Conservation (phyloP, 1,140 invertebrate genomes). For the Lordiphosa stackelbergi region DNA sequence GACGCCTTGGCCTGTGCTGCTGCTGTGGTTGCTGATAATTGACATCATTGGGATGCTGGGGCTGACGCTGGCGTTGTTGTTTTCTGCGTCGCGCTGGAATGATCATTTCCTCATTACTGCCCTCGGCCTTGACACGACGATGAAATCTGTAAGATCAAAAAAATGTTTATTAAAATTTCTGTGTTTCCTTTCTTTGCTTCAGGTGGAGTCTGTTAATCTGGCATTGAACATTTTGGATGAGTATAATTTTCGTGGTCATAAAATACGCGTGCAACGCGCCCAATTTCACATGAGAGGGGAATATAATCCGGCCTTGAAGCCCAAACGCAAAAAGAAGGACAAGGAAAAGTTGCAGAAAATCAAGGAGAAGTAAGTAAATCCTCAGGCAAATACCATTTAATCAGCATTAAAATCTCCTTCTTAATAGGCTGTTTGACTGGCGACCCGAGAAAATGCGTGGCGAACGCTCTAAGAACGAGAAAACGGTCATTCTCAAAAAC, state of each 20-base stretch:
- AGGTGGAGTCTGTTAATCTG: slow-evolving; percentile 95
- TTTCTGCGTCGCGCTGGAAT: slow-evolving; percentile 47
- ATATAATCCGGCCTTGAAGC: slow-evolving; percentile 96
- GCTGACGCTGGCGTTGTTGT: slow-evolving; percentile 23
- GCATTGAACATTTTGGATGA: slow-evolving; percentile 96
- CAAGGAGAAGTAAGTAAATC: slow-evolving; percentile 87
- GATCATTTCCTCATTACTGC: slow-evolving; percentile 64
- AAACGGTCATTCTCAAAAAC: slow-evolving; percentile 95
- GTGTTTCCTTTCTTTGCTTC: slow-evolving; percentile 24
- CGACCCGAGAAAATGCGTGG: slow-evolving; percentile 92
- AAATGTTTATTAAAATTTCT: background rate
- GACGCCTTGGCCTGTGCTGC: slow-evolving; percentile 5
- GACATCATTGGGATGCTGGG: slow-evolving; percentile 54
- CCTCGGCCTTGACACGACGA: slow-evolving; percentile 67
- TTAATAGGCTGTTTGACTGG: slow-evolving; percentile 94
- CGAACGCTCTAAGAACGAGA: slow-evolving; percentile 91
- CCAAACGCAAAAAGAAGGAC: slow-evolving; percentile 93
- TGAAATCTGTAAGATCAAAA: slow-evolving; percentile 38
- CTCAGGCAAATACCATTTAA: too few species aligned
- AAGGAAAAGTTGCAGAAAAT: slow-evolving; percentile 94
- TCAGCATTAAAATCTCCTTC: background rate
- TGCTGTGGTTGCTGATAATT: slow-evolving; percentile 42
- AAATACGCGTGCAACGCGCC: slow-evolving; percentile 92
- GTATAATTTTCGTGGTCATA: slow-evolving; percentile 86
- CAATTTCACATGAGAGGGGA: slow-evolving; percentile 96